phyloP scores from a whole-genome alignment of 2,113 vertebrate species.

The Deroptyus accipitrinus region DNA sequence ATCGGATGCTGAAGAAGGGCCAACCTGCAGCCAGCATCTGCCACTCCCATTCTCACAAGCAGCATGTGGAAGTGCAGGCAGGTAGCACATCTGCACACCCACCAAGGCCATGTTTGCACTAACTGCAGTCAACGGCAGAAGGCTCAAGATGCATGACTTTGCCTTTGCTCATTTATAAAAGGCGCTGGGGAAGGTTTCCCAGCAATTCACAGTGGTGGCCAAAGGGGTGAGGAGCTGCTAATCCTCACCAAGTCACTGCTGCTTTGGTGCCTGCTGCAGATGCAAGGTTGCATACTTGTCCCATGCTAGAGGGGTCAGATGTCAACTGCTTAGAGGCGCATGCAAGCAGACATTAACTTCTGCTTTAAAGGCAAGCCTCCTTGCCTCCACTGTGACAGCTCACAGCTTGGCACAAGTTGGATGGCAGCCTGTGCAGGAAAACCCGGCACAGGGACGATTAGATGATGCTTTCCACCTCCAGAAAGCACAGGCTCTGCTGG shows the following conservation, averaged over 20 bases:
- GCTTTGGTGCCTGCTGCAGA: not conserved
- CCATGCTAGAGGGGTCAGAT: not conserved
- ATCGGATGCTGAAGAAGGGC: not conserved
- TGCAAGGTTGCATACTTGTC: not conserved
- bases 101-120: rapidly evolving
- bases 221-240: not conserved
- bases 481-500: not conserved
- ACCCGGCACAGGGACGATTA: rapidly evolving
- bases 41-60: rapidly evolving
- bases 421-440: not conserved
- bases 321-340: rapidly evolving
- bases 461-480: not conserved
- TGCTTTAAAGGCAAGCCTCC: not conserved
- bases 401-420: not conserved
- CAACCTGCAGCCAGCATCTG: not conserved
- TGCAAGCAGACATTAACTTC: not conserved
- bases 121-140: not conserved
- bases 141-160: not conserved
- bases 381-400: not conserved
- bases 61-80: not conserved
- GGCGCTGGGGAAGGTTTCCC: not conserved
- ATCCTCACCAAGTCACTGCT: rapidly evolving
- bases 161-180: not conserved
- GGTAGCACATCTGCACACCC: not conserved
- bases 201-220: not conserved